phyloP scores from a whole-genome alignment of 2,797 vertebrate species.

The Xenops minutus region DNA sequence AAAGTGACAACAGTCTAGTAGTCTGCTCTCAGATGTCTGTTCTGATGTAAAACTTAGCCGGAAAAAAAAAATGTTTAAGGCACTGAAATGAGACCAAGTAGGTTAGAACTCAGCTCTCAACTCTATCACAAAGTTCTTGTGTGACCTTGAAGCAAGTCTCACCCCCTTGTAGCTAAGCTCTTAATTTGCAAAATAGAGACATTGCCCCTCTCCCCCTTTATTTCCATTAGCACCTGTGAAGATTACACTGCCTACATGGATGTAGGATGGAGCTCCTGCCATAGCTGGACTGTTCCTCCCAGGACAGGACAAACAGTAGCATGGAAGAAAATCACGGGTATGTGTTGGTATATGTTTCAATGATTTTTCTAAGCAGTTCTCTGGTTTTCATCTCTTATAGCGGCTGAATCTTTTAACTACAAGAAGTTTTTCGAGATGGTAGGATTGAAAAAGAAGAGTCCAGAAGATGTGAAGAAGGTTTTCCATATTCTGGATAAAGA shows the following conservation, averaged over 20 bases:
- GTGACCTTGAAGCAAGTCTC: conserved; percentile 39
- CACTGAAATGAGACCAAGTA: background rate
- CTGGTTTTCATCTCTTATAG: conserved; percentile 61
- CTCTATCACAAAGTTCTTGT: background rate
- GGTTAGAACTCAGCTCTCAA: background rate
- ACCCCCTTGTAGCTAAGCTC: background rate
- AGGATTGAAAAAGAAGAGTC: conserved; percentile 88
- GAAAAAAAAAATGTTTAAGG: background rate
- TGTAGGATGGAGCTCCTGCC: background rate
- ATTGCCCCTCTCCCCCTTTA: background rate
- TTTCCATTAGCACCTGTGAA: background rate
- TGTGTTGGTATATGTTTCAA: background rate
- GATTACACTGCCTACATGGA: background rate
- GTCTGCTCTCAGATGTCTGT: background rate
- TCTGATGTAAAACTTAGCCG: background rate
- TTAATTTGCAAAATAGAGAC: background rate
- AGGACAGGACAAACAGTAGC: background rate
- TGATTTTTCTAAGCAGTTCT: background rate
- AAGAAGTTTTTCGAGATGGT: conserved; percentile 93
- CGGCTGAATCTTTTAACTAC: conserved; percentile 87
- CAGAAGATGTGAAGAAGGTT: conserved; percentile 87
- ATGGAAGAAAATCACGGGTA: background rate
- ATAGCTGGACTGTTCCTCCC: background rate
- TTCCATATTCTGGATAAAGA: conserved; percentile 95
- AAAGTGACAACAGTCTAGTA: background rate